Evolutionary conservation across 2,888 invertebrate species (phyloP), one percentile per base, ranked within the genome.

Genomic region (Noctua janthe): DNA sequence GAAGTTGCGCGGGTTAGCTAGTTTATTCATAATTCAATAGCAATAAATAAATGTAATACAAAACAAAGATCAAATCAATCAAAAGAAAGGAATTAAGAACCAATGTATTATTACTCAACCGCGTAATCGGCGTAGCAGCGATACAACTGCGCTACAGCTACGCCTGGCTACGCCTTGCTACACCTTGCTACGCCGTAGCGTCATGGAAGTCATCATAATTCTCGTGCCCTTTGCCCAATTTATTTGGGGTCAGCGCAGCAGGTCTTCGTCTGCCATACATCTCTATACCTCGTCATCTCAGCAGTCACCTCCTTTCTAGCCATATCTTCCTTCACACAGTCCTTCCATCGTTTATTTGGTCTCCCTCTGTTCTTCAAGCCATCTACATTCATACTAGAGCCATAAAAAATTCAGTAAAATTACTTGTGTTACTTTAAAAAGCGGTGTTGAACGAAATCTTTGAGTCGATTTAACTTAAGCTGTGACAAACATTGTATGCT

Each of bases 121-220:
- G n/a, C n/a, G 74, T 62, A n/a, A 29, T 66, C 17, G 23, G 15
- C 49, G 76, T 71, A 82, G 77, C 71, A 72, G 17, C 17, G 20
- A 47, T n/a, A 35, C 15, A 15, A 35, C 35, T 35, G 35, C 43
- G n/a, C 56, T 71, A 35, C 17, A 43, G 51, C 74, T 74, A 69
- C 74, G 49, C 20, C n/a, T 35, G 1, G 35, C 35, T 35, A 67
- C 73, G 67, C 23, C 71, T 20, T 23, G 35, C 35, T 35, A 67
- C 73, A 59, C 23, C 71, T 20, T 23, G 62, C 56, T 59, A 67
- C 73, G 67, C 23, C 78, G 71, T 83, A 82, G 83, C 67, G 7
- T 17, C 23, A 29, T 39, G 69, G 29, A 29, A 17, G 7, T 47
- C 47, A 47, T 10, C 47, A 47, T 1, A 10, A 10, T 47, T 47